Percentiles rank a stretch among this genome's conserved stretches.
Evolutionary conservation across 2,113 vertebrate species (phyloP).

Genomic region (Sturnus vulgaris): DNA sequence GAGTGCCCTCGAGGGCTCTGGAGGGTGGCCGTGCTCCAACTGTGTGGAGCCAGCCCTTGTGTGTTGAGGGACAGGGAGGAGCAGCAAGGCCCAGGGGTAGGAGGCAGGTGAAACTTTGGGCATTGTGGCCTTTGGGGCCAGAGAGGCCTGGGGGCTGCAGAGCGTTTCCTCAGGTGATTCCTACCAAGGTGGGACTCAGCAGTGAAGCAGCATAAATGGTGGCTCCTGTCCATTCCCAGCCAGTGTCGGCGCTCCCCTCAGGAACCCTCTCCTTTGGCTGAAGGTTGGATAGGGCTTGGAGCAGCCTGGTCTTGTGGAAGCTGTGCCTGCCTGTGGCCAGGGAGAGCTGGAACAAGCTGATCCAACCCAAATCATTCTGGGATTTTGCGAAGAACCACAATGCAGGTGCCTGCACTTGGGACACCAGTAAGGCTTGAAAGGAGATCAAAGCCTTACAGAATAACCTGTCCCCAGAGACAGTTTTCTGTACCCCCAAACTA

Average conservation of each 20-base stretch:
- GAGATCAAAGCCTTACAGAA: not conserved
- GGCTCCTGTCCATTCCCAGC: not conserved
- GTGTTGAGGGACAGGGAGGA: not conserved
- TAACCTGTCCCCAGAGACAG: not conserved
- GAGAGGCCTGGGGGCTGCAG: not conserved
- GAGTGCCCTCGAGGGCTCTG: not conserved
- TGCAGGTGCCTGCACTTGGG: not conserved
- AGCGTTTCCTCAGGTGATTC: not conserved
- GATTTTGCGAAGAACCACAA: not conserved
- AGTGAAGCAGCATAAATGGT: not conserved
- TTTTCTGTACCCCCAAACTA: not conserved
- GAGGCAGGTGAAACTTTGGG: fast-evolving
- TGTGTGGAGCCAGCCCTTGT: not conserved
- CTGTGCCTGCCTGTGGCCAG: not conserved
- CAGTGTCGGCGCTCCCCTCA: fast-evolving
- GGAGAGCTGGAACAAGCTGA: not conserved
- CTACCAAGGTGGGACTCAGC: fast-evolving
- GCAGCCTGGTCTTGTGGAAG: not conserved
- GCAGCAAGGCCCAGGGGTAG: fast-evolving
- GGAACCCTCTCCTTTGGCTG: not conserved
- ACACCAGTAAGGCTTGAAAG: not conserved
- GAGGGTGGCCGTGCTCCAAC: not conserved
- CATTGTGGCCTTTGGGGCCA: fast-evolving
- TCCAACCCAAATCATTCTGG: not conserved
- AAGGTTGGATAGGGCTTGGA: not conserved